phyloP scores from a whole-genome alignment of 2,888 invertebrate species.

The Troides oblongomaculatus region DNA sequence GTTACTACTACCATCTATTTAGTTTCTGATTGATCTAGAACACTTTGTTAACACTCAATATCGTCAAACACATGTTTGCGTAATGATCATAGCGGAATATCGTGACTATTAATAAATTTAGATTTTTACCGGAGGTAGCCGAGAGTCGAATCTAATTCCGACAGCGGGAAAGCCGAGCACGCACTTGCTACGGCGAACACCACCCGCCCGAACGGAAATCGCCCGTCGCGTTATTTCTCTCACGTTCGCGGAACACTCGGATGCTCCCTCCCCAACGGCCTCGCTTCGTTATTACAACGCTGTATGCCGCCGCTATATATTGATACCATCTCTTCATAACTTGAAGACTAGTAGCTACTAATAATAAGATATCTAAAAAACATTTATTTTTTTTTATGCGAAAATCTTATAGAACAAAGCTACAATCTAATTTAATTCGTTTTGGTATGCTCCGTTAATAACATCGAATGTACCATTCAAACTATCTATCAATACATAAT shows the following conservation, averaged over 20 bases:
- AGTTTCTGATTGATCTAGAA: not conserved
- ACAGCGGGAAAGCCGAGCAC: constrained; percentile 14
- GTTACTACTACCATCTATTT: not conserved
- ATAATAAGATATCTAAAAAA: not conserved
- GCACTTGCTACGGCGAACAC: constrained; percentile 8
- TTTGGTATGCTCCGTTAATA: not conserved
- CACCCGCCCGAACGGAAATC: constrained; percentile 21
- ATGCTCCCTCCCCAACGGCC: constrained; percentile 16
- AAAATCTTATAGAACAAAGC: not conserved
- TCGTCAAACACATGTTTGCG: too few relatives aligned
- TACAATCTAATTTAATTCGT: not conserved
- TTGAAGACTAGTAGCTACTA: not conserved
- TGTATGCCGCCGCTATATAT: constrained; percentile 15
- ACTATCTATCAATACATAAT: too few relatives aligned
- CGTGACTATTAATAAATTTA: not conserved
- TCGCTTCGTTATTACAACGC: constrained; percentile 21
- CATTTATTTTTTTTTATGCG: not conserved
- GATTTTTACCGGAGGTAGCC: not conserved
- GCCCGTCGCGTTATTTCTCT: constrained; percentile 22
- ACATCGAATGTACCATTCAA: too few relatives aligned
- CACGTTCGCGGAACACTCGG: constrained; percentile 28
- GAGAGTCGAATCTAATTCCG: constrained; percentile 2
- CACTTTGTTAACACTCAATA: not conserved
- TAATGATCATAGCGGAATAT: not conserved
- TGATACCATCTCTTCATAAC: constrained; percentile 9